Evolutionary conservation across 2,113 vertebrate species (phyloP).

Genomic region (Thinocorus orbignyianus): DNA sequence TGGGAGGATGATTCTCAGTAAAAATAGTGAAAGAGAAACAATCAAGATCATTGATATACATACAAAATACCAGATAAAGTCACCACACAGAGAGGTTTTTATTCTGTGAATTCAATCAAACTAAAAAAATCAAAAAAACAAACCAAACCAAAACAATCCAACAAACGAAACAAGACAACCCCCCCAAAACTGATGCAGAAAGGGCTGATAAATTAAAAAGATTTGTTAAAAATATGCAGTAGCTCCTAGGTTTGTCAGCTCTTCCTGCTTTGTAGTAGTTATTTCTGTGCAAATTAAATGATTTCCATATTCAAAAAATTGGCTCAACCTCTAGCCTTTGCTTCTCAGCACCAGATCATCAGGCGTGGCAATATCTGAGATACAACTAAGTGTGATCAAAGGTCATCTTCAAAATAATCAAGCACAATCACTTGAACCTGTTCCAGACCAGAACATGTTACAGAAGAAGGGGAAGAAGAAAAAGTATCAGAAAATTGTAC

Average conservation of each 20-base stretch:
- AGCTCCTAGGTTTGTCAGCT: background rate
- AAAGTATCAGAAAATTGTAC: background rate
- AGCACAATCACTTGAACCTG: background rate
- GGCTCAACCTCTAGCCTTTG: background rate
- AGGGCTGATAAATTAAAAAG: background rate
- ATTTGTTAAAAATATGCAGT: background rate
- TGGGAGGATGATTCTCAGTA: background rate
- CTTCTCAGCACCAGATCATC: background rate
- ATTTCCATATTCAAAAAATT: background rate
- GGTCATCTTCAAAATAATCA: background rate
- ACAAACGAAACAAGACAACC: background rate
- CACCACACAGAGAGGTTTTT: background rate
- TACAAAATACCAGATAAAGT: background rate
- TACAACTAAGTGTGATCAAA: background rate
- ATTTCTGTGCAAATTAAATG: background rate
- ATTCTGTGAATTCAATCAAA: background rate
- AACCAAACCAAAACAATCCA: no score
- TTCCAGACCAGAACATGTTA: background rate
- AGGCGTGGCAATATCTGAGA: background rate
- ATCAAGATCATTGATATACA: background rate
- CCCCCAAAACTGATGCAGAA: background rate
- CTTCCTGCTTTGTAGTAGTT: background rate
- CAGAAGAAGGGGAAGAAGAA: background rate
- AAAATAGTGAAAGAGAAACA: background rate
- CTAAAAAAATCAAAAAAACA: background rate